Evolutionary conservation across 1,140 invertebrate species (phyloP).

Genomic region (Drosophila kanapiae): DNA sequence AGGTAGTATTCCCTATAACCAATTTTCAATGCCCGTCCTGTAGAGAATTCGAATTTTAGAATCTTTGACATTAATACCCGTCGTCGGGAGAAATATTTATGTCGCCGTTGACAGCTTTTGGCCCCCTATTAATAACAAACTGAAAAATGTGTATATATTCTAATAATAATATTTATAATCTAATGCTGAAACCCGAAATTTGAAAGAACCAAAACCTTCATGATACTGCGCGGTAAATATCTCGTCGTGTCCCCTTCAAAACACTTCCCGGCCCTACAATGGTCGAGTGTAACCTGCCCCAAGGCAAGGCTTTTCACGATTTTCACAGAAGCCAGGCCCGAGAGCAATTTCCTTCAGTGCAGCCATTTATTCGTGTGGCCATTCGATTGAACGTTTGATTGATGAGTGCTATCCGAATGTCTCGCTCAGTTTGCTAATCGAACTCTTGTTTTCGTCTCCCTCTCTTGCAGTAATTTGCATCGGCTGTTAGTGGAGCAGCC

Average conservation of each 20-base stretch:
- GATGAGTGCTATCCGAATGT: conserved; percentile 43
- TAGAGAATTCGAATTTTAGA: background rate
- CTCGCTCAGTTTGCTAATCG: conserved; percentile 36
- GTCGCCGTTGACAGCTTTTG: conserved; percentile 19
- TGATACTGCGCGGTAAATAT: conserved; percentile 29
- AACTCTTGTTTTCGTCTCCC: conserved; percentile 14
- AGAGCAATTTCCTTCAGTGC: conserved; percentile 14
- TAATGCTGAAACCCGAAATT: conserved; percentile 15
- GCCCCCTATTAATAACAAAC: conserved; percentile 4
- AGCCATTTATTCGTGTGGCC: conserved; percentile 11
- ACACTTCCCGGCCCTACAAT: background rate
- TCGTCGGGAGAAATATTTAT: background rate
- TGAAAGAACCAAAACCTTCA: conserved; percentile 5
- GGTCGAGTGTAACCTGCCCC: conserved; percentile 35
- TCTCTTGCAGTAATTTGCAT: conserved; percentile 70
- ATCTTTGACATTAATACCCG: background rate
- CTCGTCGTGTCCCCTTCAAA: background rate
- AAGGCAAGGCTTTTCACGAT: conserved; percentile 10
- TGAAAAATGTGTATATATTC: conserved; percentile 36
- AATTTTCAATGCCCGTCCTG: background rate
- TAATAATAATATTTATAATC: background rate
- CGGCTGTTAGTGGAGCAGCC: conserved; percentile 49
- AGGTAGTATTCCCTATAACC: background rate
- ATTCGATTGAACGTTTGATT: conserved; percentile 75
- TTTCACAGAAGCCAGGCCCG: background rate